These are phyloP conservation scores for Phyllotreta cruciferae DNA, from an alignment of 2,888 invertebrate genomes.

Conservation along the genomic window DNA sequence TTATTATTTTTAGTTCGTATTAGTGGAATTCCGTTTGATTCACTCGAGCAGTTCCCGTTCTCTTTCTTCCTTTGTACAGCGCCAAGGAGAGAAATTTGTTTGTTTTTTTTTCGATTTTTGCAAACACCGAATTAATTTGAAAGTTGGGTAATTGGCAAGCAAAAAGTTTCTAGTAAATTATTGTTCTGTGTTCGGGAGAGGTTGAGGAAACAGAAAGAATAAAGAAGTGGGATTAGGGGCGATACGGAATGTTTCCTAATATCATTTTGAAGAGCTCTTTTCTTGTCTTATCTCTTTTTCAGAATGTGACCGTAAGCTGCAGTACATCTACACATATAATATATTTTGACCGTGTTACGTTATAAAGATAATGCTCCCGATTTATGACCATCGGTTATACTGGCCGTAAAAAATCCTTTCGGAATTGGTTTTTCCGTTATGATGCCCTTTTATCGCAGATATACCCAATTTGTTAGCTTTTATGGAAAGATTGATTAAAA, in stretches of 20 bases:
- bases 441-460: not conserved
- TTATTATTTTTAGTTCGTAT: constrained; percentile 13
- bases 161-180: too few species aligned
- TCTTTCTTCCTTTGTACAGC: too few species aligned
- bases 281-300: constrained; percentile 10
- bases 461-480: too few species aligned
- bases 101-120: too few species aligned
- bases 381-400: not conserved
- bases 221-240: constrained; percentile 6
- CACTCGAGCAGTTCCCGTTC: too few species aligned
- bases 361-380: constrained; percentile 10
- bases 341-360: constrained; percentile 6
- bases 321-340: constrained; percentile 4
- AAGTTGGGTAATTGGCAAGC: too few species aligned
- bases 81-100: too few species aligned
- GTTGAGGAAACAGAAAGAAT: not conserved
- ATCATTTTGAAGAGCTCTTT: constrained; percentile 12
- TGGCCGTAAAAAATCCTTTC: constrained; percentile 9
- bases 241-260: constrained; percentile 5
- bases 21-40: not conserved
- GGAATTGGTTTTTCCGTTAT: constrained; percentile 6
- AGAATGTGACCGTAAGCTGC: constrained; percentile 5
- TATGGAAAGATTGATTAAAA: too few species aligned
- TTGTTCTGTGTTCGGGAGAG: too few species aligned
- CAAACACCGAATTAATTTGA: too few species aligned